phyloP scores from a whole-genome alignment of 2,888 invertebrate genomes.

The Hartigia nigra region DNA sequence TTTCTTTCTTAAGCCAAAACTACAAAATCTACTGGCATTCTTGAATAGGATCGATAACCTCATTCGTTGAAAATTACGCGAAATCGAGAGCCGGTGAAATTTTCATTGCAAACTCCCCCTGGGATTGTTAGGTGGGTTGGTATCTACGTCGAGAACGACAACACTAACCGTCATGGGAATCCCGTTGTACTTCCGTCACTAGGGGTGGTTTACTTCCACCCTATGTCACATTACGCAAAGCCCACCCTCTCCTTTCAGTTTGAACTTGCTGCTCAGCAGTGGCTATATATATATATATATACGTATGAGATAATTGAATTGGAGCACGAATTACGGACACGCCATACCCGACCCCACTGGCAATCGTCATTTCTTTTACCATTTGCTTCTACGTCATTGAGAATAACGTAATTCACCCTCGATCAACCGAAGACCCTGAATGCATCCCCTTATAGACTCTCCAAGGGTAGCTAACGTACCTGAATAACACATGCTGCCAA shows the following conservation, averaged over 20 bases:
- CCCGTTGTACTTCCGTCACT: constrained; percentile 12
- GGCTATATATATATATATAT: neutral
- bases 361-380: constrained; percentile 12
- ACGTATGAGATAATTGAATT: constrained; percentile 40
- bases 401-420: neutral
- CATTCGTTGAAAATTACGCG: constrained; percentile 15
- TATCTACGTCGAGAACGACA: constrained; percentile 29
- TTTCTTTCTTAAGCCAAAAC: too few relatives aligned
- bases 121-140: constrained; percentile 31
- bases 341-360: constrained; percentile 9
- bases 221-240: neutral
- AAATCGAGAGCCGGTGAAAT: constrained; percentile 38
- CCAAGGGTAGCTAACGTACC: neutral
- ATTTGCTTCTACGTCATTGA: neutral
- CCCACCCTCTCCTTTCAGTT: neutral
- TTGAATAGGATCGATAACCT: neutral
- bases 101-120: constrained; percentile 43
- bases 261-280: neutral
- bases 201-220: neutral
- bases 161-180: constrained; percentile 36
- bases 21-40: neutral
- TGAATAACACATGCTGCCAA: neutral
- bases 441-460: neutral
- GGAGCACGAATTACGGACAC: constrained; percentile 24
- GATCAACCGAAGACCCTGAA: neutral